Base-by-base conservation (phyloP, 2,888 invertebrate genomes). In the Pecten maximus region DNA sequence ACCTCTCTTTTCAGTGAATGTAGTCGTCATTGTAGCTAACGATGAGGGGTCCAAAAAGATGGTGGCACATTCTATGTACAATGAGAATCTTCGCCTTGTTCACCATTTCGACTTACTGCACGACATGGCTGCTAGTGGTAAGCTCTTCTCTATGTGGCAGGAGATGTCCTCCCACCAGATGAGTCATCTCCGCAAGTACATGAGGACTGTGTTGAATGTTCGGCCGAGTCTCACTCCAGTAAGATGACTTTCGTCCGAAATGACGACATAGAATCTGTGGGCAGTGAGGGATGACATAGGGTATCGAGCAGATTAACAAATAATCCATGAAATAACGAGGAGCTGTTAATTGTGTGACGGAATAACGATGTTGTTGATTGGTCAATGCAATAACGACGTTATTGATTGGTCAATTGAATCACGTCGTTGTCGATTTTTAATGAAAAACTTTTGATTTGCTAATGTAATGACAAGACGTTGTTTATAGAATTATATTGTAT, bases 151-250 rank as follows among this genome's bases (percentile, higher is more conserved):
- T 89, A 94, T 95, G 89, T 95, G 94, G 94, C 92, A 94, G 91
- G 96, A 96, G 90, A 94, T 96, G 93, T 94, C 95, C 88, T 94
- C 95, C 87, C 94, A 95, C 88, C 96, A 96, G 91, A 93, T 95
- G 50, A 94, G 95, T 88, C 95, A 96, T 91, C 90, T 96, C 88
- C 92, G 95, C 50, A 94, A 95, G 92, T 93, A 94, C 86, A 94
- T 94, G 28, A 93, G 93, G 87, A 93, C 94, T 12, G 91, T 93
- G 39, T 88, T 95, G 15, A 94, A 92, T 91, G 88, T 88, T 0
- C 87, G 88, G 23, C 89, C 87, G 35, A 90, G 88, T 88, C 74
- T 74, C 12, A 74, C 74, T 28, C 74, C 74, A 15, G 74, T 74
- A 28, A 74, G 74, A 74, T 74, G 74, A 74, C 35, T 35, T 35